These are phyloP conservation scores for Trachythela sp. DNA, from an alignment of 64 coral and sea anemone genomes.

Conservation along the genomic window DNA sequence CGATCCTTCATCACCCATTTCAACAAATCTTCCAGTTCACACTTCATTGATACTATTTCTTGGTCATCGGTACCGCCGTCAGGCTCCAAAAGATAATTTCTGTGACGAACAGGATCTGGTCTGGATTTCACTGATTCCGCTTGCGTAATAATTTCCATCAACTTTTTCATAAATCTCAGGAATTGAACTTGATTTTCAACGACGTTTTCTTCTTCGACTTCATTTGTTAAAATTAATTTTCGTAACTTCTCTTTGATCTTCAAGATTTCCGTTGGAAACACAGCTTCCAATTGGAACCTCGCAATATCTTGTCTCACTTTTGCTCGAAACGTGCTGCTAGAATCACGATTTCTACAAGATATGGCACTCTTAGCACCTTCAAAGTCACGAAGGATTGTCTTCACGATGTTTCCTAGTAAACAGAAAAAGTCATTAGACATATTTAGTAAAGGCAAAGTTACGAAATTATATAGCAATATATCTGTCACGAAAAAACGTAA, in stretches of 20 bases:
- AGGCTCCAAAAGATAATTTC: no score
- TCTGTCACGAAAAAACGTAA: no score
- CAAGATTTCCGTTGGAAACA: background rate
- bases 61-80: no score
- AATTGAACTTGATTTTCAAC: conserved; percentile 6
- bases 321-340: background rate
- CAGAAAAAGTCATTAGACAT: background rate
- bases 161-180: background rate
- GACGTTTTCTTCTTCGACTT: background rate
- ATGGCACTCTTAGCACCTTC: conserved; percentile 39
- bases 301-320: background rate
- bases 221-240: background rate
- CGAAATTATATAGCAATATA: no score
- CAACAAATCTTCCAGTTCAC: conserved; percentile 1
- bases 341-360: background rate
- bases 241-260: background rate
- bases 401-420: conserved; percentile 41
- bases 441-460: no score
- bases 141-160: background rate
- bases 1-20: conserved; percentile 17
- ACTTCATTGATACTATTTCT: background rate
- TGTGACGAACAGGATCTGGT: no score
- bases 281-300: background rate
- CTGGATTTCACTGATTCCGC: background rate
- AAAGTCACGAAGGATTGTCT: conserved; percentile 45